phyloP scores from a whole-genome alignment of 2,888 invertebrate species.

The Stenoptilia bipunctidactyla region DNA sequence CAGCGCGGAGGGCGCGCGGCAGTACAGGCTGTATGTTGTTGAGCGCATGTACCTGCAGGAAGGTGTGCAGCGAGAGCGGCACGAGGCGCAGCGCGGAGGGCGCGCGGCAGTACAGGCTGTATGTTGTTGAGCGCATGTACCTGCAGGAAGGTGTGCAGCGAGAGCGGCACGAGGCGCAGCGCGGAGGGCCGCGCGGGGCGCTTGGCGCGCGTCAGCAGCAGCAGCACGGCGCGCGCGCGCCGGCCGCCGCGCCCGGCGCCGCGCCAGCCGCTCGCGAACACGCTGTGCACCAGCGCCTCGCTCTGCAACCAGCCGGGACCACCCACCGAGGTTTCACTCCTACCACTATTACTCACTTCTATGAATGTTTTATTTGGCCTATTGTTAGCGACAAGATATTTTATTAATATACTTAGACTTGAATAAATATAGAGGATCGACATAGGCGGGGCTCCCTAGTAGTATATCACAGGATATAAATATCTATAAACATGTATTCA shows the following conservation, averaged over 20 bases:
- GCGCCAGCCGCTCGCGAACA: conserved; percentile 47
- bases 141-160: conserved; percentile 59
- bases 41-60: conserved; percentile 41
- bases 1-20: neutral
- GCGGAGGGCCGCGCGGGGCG: conserved; percentile 59
- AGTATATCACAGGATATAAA: no score
- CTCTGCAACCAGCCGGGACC: conserved; percentile 39
- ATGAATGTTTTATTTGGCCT: no score
- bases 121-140: conserved; percentile 27
- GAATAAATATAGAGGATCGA: no score
- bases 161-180: conserved; percentile 57
- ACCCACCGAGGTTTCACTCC: no score
- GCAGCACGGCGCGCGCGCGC: conserved; percentile 37
- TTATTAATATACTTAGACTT: no score
- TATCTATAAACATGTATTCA: no score
- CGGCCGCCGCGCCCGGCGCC: conserved; percentile 20
- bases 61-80: conserved; percentile 62
- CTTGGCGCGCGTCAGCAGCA: conserved; percentile 54
- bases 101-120: no score
- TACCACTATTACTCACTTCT: no score
- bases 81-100: neutral
- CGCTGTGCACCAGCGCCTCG: conserved; percentile 37
- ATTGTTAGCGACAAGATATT: no score
- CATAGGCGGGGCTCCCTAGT: no score
- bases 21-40: no score